Base-by-base conservation (phyloP, 2,797 vertebrate genomes). In the Toxotes lorentzi region DNA sequence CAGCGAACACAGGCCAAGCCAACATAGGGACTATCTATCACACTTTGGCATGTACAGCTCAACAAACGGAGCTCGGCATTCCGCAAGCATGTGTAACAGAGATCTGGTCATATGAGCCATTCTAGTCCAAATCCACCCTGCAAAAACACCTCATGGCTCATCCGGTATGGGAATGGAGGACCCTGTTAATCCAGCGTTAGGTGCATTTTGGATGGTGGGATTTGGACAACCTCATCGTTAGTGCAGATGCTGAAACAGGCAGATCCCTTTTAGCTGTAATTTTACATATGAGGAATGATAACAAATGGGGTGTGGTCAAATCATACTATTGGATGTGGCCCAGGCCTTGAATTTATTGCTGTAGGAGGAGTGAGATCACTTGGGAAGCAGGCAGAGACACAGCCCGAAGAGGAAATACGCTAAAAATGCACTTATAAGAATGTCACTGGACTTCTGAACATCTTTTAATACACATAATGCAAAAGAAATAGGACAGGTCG, bases 1-100 rank as follows among this genome's bases (percentile, higher is more conserved):
- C 66, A 84, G 85, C 70, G 35, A 79, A 72, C 58, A 64, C 50
- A 73, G 4, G 86, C 89, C 86, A 87, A 81, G 64, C 64, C n/a
- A 69, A 86, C 69, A 77, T 9, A 32, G 78, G 81, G 82, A 82
- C 84, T 8, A 87, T 87, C 78, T 64, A 90, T 89, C 86, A 89
- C 59, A 66, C 76, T 82, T 78, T 81, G 85, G 81, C 79, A 84
- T 47, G 50, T 76, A 65, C n/a, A 50, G 47, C 66, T 70, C 73
- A 70, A 81, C 63, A 75, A 76, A 86, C 5, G 1, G 58, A 84
- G 74, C 64, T 53, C 68, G 51, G 72, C 86, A 86, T 86, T 91
- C 85, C 73, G 21, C 65, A 69, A 56, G 79, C 76, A 88, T 86
- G 82, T 86, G 86, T 38, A 88, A 86, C 72, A 83, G 67, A 82